These are phyloP conservation scores for Addax nasomaculatus DNA, from an alignment of 2,113 vertebrate species.

Conservation along the genomic window DNA sequence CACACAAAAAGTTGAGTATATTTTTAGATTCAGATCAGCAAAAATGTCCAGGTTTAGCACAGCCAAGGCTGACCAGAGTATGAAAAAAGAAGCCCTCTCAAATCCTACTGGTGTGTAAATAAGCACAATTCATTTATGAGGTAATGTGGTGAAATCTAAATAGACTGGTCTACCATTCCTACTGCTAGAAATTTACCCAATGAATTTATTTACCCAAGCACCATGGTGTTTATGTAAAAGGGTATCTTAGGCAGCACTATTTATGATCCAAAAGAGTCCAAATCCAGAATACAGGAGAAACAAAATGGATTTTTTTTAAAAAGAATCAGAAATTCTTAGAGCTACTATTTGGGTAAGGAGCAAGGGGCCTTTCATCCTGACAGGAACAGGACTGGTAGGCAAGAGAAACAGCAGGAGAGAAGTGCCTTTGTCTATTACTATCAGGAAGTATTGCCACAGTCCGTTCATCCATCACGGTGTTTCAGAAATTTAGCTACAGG, in stretches of 20 bases:
- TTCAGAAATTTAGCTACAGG: background rate
- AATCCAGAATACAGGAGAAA: background rate
- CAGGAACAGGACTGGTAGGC: background rate
- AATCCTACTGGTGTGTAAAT: background rate
- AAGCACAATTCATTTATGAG: background rate
- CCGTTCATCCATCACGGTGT: background rate
- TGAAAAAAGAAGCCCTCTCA: background rate
- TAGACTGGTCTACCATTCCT: background rate
- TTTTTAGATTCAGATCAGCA: conserved; percentile 18
- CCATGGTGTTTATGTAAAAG: background rate
- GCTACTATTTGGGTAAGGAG: background rate
- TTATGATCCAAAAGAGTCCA: background rate
- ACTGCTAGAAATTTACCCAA: background rate
- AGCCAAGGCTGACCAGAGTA: background rate
- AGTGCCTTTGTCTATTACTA: background rate
- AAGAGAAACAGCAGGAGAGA: background rate
- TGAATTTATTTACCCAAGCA: background rate
- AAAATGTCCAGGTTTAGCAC: background rate
- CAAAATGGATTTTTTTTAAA: background rate
- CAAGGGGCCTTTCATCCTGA: background rate
- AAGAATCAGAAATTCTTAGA: background rate
- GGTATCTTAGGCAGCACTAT: background rate
- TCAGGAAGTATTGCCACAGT: background rate
- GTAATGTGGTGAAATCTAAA: background rate
- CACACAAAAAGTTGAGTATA: background rate